phyloP scores from a whole-genome alignment of 2,888 invertebrate genomes.

The Kuschelorhynchus macadamiae region DNA sequence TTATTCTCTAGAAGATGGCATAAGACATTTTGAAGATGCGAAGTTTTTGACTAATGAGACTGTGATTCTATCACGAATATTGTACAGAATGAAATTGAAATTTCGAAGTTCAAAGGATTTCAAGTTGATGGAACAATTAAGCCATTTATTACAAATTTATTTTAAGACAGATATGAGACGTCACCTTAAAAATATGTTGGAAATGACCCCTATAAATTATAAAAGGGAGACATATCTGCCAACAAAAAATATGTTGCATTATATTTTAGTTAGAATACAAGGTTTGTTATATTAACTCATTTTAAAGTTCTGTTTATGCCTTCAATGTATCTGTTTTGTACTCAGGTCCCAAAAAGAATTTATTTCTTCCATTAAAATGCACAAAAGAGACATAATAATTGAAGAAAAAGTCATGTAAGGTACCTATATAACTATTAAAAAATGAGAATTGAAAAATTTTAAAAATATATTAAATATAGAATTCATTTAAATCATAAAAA shows the following conservation, averaged over 20 bases:
- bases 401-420: too few species aligned
- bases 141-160: slow-evolving; percentile 67
- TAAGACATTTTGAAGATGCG: slow-evolving; percentile 58
- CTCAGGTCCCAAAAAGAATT: too few species aligned
- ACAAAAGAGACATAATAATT: too few species aligned
- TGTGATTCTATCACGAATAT: slow-evolving; percentile 61
- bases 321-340: too few species aligned
- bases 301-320: too few species aligned
- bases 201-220: slow-evolving; percentile 51
- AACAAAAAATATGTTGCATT: slow-evolving; percentile 69
- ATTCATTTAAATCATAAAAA: too few species aligned
- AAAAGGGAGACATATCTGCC: slow-evolving; percentile 63
- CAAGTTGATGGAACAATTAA: slow-evolving; percentile 69
- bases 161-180: slow-evolving; percentile 63
- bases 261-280: slow-evolving; percentile 68
- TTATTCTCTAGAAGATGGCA: slow-evolving; percentile 54
- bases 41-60: slow-evolving; percentile 65
- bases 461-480: too few species aligned
- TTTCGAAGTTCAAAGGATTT: slow-evolving; percentile 70
- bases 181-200: slow-evolving; percentile 57
- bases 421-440: too few species aligned
- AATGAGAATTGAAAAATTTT: too few species aligned
- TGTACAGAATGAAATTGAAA: slow-evolving; percentile 67
- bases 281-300: too few species aligned
- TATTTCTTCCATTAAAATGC: too few species aligned